Evolutionary conservation across 1,140 invertebrate genomes (phyloP), one percentile per base, ranked within the genome.

Genomic region (Drosophila takahashii): DNA sequence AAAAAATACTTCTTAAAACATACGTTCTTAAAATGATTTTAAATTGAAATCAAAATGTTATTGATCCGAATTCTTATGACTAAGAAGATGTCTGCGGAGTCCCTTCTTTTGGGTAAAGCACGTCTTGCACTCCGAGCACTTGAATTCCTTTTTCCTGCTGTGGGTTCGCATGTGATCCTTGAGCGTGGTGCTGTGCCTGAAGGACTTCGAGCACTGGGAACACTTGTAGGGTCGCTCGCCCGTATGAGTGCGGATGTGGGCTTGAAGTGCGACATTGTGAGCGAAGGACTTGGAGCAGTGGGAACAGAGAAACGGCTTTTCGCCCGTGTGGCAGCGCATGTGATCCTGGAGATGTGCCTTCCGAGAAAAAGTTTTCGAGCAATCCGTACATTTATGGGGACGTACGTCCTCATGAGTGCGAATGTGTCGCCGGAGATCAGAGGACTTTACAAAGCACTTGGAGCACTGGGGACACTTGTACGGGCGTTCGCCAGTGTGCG

Each of bases 401-500:
- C 32, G 44, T 9, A 39, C 13, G 0, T 48, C 61, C 0, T n/a
- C 37, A 11, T 70, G 66, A 2, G 36, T 54, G n/a, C 62, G 66
- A 5, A 56, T 41, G 36, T 70, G 66, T 0, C 48, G 39, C 0
- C 22, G 4, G 7, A 70, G 15, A 15, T 42, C 34, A 1, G 61
- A 32, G 2, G 45, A 39, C 29, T 44, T 52, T 9, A 22, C 3
- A 15, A 67, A 70, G 13, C 3, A 10, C 10, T 48, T 56, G 2
- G 3, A 9, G 27, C 62, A 70, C 34, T 70, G 41, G 6, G 66
- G 8, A 9, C 66, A 70, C 16, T 66, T 9, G 1, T 15, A 53
- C 0, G 66, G 66, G 1, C 50, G 48, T 29, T 69, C 66, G 32
- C 66, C 66, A n/a, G 65, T 65, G 32, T 69, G 65, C 4, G 26